These are phyloP conservation scores for Lordiphosa clarofinis DNA, from an alignment of 1,140 invertebrate genomes.

Conservation along the genomic window DNA sequence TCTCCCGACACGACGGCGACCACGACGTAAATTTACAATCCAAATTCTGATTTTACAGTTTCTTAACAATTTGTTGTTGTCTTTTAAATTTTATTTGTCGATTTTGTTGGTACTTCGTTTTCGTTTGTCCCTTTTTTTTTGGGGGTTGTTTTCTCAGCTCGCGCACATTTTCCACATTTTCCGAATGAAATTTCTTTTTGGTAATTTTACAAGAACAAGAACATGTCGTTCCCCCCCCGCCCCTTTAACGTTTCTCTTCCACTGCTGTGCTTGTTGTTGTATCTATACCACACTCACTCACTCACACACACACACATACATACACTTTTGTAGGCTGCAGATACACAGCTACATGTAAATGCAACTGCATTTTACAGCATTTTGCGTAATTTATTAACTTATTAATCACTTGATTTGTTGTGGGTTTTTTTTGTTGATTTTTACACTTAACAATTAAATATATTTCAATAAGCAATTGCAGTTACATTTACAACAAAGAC, in stretches of 20 bases:
- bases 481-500: slow-evolving; percentile 18
- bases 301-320: slow-evolving; percentile 30
- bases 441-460: slow-evolving; percentile 14
- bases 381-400: slow-evolving; percentile 1
- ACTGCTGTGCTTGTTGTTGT: slow-evolving; percentile 65
- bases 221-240: slow-evolving; percentile 28
- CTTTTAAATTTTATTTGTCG: slow-evolving; percentile 25
- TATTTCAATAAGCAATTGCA: slow-evolving; percentile 1
- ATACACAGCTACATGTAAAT: slow-evolving; percentile 36
- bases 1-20: slow-evolving; percentile 43
- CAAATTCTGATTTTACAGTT: slow-evolving; percentile 70
- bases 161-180: slow-evolving; percentile 72
- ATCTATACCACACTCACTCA: slow-evolving; percentile 64
- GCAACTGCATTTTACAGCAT: slow-evolving; percentile 20
- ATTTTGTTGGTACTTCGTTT: slow-evolving; percentile 45
- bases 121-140: slow-evolving; percentile 50
- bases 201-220: slow-evolving; percentile 77
- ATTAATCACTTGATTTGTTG: background rate
- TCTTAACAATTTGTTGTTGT: slow-evolving; percentile 44
- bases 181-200: slow-evolving; percentile 74
- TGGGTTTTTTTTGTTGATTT: background rate
- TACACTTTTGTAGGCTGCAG: slow-evolving; percentile 45
- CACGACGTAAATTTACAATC: slow-evolving; percentile 65
- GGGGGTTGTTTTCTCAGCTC: slow-evolving; percentile 69
- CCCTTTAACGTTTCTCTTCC: slow-evolving; percentile 19